phyloP scores from a whole-genome alignment of 1,140 invertebrate species.

The Trialeurodes vaporariorum region DNA sequence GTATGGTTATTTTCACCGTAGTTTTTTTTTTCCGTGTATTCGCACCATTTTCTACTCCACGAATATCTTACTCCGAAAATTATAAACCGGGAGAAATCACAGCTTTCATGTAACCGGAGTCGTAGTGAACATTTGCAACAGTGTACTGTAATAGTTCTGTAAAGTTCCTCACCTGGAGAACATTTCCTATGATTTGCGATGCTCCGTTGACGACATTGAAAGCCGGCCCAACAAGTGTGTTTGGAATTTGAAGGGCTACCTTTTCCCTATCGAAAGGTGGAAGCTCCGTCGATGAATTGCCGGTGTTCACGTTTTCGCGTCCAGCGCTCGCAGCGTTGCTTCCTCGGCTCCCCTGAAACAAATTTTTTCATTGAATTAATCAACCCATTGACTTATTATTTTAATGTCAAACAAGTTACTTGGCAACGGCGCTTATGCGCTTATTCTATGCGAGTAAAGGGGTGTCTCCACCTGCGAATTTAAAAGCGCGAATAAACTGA shows the following conservation, averaged over 20 bases:
- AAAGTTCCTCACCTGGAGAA: slow-evolving; percentile 24
- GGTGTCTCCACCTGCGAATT: too few relatives aligned
- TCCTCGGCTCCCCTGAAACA: background rate
- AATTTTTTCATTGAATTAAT: too few relatives aligned
- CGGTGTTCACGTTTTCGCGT: background rate
- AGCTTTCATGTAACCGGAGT: too few relatives aligned
- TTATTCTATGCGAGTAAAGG: too few relatives aligned
- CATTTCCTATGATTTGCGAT: slow-evolving; percentile 22
- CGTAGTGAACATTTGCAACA: background rate
- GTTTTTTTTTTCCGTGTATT: too few relatives aligned
- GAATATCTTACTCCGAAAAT: too few relatives aligned
- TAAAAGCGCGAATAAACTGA: too few relatives aligned
- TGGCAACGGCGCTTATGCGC: too few relatives aligned
- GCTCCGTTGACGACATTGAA: slow-evolving; percentile 26
- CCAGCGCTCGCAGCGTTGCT: background rate
- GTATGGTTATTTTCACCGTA: too few relatives aligned
- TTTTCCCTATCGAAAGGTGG: slow-evolving; percentile 25
- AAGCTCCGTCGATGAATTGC: slow-evolving; percentile 4
- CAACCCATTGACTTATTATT: too few relatives aligned
- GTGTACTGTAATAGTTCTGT: background rate
- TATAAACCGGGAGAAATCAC: too few relatives aligned
- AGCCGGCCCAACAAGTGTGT: slow-evolving; percentile 20
- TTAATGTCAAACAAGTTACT: too few relatives aligned
- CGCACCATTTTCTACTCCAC: background rate
- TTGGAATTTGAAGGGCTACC: slow-evolving; percentile 23